These are phyloP conservation scores for Volucella bombylans DNA, from an alignment of 2,888 invertebrate genomes.

Conservation along the genomic window DNA sequence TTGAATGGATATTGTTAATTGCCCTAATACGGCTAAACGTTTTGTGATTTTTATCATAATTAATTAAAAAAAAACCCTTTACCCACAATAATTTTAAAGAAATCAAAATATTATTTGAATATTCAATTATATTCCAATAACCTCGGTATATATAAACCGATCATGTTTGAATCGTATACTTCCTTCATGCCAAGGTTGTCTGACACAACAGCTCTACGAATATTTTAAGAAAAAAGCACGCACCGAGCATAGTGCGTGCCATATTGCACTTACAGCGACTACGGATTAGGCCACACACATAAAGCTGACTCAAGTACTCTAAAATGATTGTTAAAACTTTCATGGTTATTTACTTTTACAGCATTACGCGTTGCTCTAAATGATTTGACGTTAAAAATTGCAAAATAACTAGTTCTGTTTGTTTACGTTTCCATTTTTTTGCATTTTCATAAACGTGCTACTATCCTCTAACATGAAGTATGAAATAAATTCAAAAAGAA, in stretches of 20 bases:
- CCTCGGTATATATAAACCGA: constrained; percentile 57
- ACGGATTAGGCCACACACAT: constrained; percentile 20
- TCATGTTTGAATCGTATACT: constrained; percentile 36
- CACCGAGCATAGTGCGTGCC: constrained; percentile 23
- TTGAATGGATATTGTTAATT: no score
- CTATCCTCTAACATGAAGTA: no score
- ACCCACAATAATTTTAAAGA: neutral
- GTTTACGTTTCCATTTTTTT: no score
- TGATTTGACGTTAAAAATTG: no score
- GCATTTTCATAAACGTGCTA: no score
- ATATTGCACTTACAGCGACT: constrained; percentile 22
- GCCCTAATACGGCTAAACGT: no score
- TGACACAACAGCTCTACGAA: constrained; percentile 37
- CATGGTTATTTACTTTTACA: no score
- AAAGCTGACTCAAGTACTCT: constrained; percentile 7
- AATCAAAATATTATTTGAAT: neutral
- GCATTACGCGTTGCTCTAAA: no score
- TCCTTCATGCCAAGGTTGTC: constrained; percentile 50
- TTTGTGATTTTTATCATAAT: neutral
- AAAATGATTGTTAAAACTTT: no score
- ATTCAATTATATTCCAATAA: constrained; percentile 39
- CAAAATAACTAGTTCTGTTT: no score
- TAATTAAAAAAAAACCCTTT: neutral
- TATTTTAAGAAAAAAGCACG: constrained; percentile 47
- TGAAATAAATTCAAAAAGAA: no score